Base-by-base conservation (phyloP, 2,888 invertebrate species). In the Cryptus armator region DNA sequence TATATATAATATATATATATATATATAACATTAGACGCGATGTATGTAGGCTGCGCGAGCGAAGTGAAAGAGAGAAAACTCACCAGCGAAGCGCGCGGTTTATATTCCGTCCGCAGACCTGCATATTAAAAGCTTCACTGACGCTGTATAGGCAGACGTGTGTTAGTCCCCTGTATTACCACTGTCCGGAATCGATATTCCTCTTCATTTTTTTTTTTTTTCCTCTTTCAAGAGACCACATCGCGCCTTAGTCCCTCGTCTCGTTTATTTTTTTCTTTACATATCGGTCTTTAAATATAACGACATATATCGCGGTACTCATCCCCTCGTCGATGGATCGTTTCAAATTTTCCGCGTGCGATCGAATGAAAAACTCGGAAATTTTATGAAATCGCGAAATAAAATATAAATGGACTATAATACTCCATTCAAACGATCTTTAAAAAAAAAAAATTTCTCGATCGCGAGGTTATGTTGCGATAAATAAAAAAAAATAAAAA, bases 141-240 rank as follows among this genome's bases (percentile, higher is more conserved):
- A 53, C 46, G 51, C 16, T 53, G 53, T 53, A 56, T 3, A 46
- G 1, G 37, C 19, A 14, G 12, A 53, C 19, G 46, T 75, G 66
- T 56, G 43, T 62, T 14, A 53, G 48, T 43, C 44, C 32, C n/a
- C 59, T 10, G 66, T 32, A 48, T 10, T 70, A 53, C 81, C 64
- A 76, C 81, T 46, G 71, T 48, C 44, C 37, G 14, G 16, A 85
- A 85, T 85, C 85, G 71, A 85, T 85, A 85, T 79, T 85, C 79
- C 82, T 83, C 80, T 83, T 82, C n/a, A n/a, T n/a, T 75, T 59
- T 48, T 12, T 37, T 83, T 82, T 75, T 59, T 48, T 12, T 37
- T 9, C 1, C 7, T 37, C 37, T 37, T 37, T 37, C 24, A 56
- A 74, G 82, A 85, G 14, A 82, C 76, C 51, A 79, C 78, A 56